Evolutionary conservation across 2,113 vertebrate species (phyloP), one percentile per base, ranked within the genome.

Genomic region (Ailurus styani): DNA sequence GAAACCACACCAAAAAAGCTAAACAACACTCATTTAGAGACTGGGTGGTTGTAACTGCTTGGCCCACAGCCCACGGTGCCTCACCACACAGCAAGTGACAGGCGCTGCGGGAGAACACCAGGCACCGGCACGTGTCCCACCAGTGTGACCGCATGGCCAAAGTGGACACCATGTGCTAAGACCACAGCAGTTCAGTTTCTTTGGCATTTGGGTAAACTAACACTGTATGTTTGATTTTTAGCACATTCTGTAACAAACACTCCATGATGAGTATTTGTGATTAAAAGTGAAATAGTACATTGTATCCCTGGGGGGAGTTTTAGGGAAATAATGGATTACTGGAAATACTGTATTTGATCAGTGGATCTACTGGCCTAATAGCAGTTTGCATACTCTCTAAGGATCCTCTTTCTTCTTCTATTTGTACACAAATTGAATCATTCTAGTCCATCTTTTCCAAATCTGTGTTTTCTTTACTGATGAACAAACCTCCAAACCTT

Each of bases 111-210:
- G 55, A 57, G 5, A 25, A 6, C 14, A 1, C 21, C 34, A 29
- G 34, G 12, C 23, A 12, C 0, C 18, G 4, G 17, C 50, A 25
- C 0, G 0, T 15, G 2, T 52, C 86, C 10, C 42, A 23, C 0
- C 34, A 29, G 0, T n/a, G 0, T 78, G 21, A n/a, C 54, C 18
- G 0, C 8, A 27, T 34, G n/a, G 45, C 7, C n/a, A 50, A 55
- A 54, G 34, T 12, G 23, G 34, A 9, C 70, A 55, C 9, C 21
- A 7, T 85, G 5, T 47, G 86, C 2, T 68, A 55, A 62, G 29
- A 37, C 2, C 10, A 5, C 1, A 27, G 47, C 8, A 27, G 60
- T 73, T 20, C 77, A 40, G 31, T 60, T 72, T 75, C 62, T 81
- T 60, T 55, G 68, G 52, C 50, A 10, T 45, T 78, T 47, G 15